A percentile compares a stretch with the other conserved stretches of the same genome.
Conservation (phyloP, 2,888 invertebrate species). For the Megalurothrips usitatus region DNA sequence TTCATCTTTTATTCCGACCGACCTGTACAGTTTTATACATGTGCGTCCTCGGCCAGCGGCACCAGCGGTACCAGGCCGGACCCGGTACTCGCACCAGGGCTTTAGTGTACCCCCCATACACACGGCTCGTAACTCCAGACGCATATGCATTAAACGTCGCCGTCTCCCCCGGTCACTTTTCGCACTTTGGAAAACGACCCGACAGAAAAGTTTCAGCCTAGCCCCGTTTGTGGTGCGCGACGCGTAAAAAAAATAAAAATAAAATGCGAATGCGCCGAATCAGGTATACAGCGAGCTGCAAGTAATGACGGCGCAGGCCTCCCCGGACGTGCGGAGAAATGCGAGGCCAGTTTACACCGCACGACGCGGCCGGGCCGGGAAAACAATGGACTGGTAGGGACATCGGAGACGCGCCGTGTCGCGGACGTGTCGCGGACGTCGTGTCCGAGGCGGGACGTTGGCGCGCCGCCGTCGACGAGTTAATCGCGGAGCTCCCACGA, state of each 20-base stretch:
- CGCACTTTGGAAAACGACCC: no score
- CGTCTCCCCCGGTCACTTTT: background rate
- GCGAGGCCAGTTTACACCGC: no score
- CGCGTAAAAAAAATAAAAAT: background rate
- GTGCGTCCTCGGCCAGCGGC: no score
- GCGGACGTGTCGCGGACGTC: conserved; percentile 5
- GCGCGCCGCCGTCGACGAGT: background rate
- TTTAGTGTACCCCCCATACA: no score
- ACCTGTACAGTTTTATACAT: conserved; percentile 2
- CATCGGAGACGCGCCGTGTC: background rate
- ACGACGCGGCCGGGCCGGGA: background rate
- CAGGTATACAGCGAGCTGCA: no score
- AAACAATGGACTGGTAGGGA: conserved; percentile 4
- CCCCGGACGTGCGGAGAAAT: no score
- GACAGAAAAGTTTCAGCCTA: background rate
- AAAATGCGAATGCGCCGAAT: background rate
- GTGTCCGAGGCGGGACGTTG: background rate
- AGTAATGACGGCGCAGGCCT: background rate
- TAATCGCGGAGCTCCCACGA: background rate
- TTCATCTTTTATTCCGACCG: background rate
- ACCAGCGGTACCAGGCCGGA: no score
- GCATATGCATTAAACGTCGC: no score
- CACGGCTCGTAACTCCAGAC: no score
- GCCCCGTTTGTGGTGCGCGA: background rate
- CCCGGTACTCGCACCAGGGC: no score